Conservation (phyloP, 2,888 invertebrate genomes). For the Griposia aprilina region DNA sequence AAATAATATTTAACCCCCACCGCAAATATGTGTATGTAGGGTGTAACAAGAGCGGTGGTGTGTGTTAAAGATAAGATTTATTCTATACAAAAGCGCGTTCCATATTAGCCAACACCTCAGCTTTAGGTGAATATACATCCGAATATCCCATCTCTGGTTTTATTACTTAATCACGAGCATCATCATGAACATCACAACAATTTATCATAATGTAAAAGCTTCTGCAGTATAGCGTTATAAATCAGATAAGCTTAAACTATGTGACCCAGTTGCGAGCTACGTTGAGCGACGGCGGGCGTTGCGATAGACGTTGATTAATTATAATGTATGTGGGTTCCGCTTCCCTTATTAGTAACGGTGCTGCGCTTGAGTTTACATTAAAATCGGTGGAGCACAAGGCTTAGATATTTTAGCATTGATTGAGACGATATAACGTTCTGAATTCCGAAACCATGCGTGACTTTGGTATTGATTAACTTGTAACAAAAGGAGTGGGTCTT, state of each 20-base stretch:
- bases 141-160: too few species aligned
- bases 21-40: too few species aligned
- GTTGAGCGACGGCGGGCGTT: conserved; percentile 22
- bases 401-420: conserved; percentile 21
- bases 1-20: too few species aligned
- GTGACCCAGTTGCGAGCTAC: conserved; percentile 44
- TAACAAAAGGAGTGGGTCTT: background rate
- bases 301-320: conserved; percentile 55
- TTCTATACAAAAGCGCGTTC: too few species aligned
- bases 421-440: background rate
- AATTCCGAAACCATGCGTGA: background rate
- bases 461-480: background rate
- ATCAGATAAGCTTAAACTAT: conserved; percentile 48
- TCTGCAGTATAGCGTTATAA: conserved; percentile 30
- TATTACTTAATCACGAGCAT: background rate
- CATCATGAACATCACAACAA: conserved; percentile 10
- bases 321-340: conserved; percentile 38
- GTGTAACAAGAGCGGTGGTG: too few species aligned
- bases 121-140: too few species aligned
- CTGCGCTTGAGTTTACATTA: conserved; percentile 23
- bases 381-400: conserved; percentile 25
- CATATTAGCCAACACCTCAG: too few species aligned
- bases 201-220: conserved; percentile 29
- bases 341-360: conserved; percentile 23
- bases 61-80: too few species aligned